These are phyloP conservation scores for Steatocranus sp. DNA, from an alignment of 2,797 vertebrate species.

Conservation along the genomic window DNA sequence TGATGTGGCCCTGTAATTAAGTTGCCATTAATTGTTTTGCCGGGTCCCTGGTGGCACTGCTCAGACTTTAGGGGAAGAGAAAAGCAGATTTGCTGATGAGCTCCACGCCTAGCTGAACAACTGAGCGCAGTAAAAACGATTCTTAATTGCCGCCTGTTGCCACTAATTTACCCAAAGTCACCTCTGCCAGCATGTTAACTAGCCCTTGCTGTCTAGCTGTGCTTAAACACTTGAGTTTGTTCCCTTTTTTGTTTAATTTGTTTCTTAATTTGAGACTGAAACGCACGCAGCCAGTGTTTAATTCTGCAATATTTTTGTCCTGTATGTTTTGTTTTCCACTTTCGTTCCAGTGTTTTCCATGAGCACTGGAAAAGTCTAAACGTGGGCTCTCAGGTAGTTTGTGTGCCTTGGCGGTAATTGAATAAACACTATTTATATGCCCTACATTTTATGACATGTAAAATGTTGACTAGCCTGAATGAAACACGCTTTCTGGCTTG, in stretches of 20 bases:
- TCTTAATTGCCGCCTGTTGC: constrained; percentile 68
- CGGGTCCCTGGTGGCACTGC: constrained; percentile 34
- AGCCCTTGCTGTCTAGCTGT: not conserved
- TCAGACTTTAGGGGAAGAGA: constrained; percentile 47
- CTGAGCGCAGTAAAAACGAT: constrained; percentile 61
- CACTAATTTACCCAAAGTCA: constrained; percentile 62
- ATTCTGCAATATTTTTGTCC: not conserved
- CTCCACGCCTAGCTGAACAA: constrained; percentile 64
- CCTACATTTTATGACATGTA: constrained; percentile 64
- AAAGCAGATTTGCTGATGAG: constrained; percentile 56
- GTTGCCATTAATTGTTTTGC: constrained; percentile 66
- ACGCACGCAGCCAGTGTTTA: not conserved
- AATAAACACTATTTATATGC: constrained; percentile 66
- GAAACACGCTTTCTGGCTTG: constrained; percentile 63
- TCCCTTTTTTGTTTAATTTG: not conserved
- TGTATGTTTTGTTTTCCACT: constrained; percentile 25
- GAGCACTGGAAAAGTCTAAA: constrained; percentile 30
- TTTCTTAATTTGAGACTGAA: not conserved
- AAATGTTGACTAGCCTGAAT: constrained; percentile 70
- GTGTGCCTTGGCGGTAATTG: constrained; percentile 41
- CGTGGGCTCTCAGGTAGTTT: constrained; percentile 65
- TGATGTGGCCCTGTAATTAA: constrained; percentile 62
- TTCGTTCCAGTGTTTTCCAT: constrained; percentile 34
- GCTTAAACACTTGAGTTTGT: not conserved
- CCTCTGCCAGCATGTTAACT: constrained; percentile 45